Percentiles rank a stretch among this genome's conserved stretches.
Conservation (phyloP, 2,113 vertebrate species). For the Cavia aperea region DNA sequence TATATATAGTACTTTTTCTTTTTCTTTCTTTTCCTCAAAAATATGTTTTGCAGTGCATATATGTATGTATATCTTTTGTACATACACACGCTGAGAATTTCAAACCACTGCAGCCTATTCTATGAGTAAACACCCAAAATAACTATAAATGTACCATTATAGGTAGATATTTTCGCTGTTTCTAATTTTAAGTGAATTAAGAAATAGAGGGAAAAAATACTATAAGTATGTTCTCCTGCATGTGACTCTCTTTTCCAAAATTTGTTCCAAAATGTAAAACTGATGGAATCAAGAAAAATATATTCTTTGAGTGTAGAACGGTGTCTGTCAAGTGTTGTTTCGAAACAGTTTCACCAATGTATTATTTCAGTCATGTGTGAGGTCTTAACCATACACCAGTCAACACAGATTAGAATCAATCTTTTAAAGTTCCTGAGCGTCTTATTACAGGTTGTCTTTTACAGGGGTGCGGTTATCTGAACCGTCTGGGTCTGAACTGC, state of each 20-base stretch:
- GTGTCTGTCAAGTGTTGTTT: background rate
- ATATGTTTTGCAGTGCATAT: background rate
- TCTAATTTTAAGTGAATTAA: background rate
- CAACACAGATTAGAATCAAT: background rate
- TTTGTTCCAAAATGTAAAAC: background rate
- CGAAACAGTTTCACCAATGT: background rate
- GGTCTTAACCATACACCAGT: background rate
- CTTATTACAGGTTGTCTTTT: background rate
- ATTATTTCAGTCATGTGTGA: background rate
- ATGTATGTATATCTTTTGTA: accelerated
- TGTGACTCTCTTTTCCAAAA: background rate
- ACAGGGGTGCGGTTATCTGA: background rate
- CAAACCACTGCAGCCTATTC: background rate
- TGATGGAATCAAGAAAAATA: background rate
- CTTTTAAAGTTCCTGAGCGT: background rate
- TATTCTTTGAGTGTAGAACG: background rate
- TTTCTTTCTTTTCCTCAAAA: background rate
- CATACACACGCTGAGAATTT: background rate
- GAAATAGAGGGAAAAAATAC: background rate
- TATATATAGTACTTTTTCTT: background rate
- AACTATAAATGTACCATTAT: background rate
- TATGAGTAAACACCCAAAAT: background rate
- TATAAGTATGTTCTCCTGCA: background rate
- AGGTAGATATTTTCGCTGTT: background rate
- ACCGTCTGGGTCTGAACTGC: background rate